Conservation (phyloP, 2,888 invertebrate genomes). For the Scaptomyza caliginosa region DNA sequence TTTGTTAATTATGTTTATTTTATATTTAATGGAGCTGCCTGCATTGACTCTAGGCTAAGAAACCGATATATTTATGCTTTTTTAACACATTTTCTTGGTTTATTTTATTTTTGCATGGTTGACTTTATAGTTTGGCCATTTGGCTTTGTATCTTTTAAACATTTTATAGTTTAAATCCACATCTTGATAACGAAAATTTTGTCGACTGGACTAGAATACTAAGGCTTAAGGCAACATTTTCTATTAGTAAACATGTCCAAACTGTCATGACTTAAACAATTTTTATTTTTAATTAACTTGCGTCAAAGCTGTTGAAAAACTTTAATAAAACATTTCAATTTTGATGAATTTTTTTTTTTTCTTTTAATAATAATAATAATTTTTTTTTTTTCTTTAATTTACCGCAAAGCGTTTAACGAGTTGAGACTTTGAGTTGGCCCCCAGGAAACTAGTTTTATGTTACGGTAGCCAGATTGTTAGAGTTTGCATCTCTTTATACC, state of each 20-base stretch:
- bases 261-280: conserved; percentile 52
- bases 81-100: neutral
- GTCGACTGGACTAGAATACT: conserved; percentile 21
- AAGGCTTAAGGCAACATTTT: conserved; percentile 18
- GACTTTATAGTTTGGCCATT: too few species aligned
- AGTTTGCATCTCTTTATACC: conserved; percentile 55
- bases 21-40: neutral
- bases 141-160: neutral
- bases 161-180: too few species aligned
- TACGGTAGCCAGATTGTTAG: conserved; percentile 31
- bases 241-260: conserved; percentile 47
- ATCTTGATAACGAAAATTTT: conserved; percentile 13
- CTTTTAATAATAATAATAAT: too few species aligned
- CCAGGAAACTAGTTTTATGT: conserved; percentile 36
- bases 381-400: conserved; percentile 18
- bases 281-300: conserved; percentile 68
- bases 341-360: conserved; percentile 42
- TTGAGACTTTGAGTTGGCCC: conserved; percentile 11
- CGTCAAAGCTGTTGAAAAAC: conserved; percentile 69
- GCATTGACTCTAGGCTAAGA: neutral
- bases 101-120: neutral
- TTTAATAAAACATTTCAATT: conserved; percentile 78
- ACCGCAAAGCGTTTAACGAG: conserved; percentile 43
- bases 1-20: neutral
- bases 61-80: neutral